Conservation (phyloP, 2,797 vertebrate species). For the Muscicapa comitata region DNA sequence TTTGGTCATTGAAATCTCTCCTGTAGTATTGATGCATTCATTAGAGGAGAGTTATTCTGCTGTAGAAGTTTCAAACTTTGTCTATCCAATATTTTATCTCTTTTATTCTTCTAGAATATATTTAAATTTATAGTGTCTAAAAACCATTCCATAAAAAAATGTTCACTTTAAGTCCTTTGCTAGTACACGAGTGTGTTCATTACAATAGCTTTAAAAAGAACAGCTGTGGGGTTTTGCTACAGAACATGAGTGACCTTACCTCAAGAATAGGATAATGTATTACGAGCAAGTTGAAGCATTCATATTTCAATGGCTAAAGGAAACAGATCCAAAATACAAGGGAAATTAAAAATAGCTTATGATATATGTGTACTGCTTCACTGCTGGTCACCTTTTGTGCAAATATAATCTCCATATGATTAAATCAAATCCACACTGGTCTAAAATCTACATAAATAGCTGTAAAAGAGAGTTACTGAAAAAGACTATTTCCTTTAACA, state of each 20-base stretch:
- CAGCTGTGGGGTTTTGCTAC: not conserved
- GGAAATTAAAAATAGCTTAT: not conserved
- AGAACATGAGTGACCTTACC: not conserved
- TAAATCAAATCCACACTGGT: not conserved
- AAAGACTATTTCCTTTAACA: not conserved
- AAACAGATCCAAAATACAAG: not conserved
- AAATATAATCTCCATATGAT: not conserved
- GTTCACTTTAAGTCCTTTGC: not conserved
- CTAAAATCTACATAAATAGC: slow-evolving; percentile 2
- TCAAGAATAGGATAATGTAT: not conserved
- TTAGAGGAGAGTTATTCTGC: not conserved
- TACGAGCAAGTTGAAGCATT: not conserved
- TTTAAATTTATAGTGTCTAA: not conserved
- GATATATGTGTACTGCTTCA: not conserved
- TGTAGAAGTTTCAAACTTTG: not conserved
- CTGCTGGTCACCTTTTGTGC: not conserved
- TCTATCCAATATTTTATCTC: not conserved
- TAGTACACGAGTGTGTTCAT: not conserved
- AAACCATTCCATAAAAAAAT: not conserved
- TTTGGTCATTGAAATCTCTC: not conserved
- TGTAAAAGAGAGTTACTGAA: not conserved
- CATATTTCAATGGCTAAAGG: not conserved
- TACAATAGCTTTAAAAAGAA: not conserved
- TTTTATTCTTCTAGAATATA: not conserved
- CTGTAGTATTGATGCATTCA: not conserved